phyloP scores from a whole-genome alignment of 2,113 vertebrate species.

The Trichomycterus rosablanca region DNA sequence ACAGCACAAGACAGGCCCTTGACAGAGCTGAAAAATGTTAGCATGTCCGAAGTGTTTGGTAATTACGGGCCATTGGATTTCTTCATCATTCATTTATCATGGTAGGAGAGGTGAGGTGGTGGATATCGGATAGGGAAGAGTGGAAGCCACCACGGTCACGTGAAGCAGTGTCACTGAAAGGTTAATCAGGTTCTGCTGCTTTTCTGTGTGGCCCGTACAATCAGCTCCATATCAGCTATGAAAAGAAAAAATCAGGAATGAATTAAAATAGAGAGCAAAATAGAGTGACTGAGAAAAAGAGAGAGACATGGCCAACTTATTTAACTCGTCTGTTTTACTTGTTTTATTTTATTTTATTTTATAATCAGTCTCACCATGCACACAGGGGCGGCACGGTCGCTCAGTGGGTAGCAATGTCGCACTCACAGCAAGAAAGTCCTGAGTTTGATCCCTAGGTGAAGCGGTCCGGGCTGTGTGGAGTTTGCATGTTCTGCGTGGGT shows the following conservation, averaged over 20 bases:
- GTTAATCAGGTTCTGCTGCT: conserved; percentile 93
- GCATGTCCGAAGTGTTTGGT: conserved; percentile 97
- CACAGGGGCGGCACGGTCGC: too few relatives aligned
- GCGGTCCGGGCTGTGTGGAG: too few relatives aligned
- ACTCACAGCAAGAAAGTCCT: too few relatives aligned
- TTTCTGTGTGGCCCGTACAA: conserved; percentile 77
- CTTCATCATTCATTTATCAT: conserved; percentile 99
- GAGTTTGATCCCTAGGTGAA: too few relatives aligned
- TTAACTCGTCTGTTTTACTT: background rate
- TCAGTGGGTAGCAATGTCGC: too few relatives aligned
- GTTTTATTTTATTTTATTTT: background rate
- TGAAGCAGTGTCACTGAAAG: conserved; percentile 88
- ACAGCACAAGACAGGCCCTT: conserved; percentile 80
- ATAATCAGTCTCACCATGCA: background rate
- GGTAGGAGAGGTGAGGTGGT: conserved; percentile 93
- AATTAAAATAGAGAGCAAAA: conserved; percentile 17
- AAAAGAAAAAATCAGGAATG: conserved; percentile 29
- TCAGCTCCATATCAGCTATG: conserved; percentile 52
- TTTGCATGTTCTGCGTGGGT: too few relatives aligned
- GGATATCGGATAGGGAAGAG: conserved; percentile 81
- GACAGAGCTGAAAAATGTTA: conserved; percentile 98
- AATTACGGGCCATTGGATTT: conserved; percentile 99
- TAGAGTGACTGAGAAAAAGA: background rate
- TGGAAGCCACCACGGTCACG: conserved; percentile 75
- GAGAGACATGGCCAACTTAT: too few relatives aligned